phyloP scores from a whole-genome alignment of 2,888 invertebrate species.

The Caenorhabditis uteleia region DNA sequence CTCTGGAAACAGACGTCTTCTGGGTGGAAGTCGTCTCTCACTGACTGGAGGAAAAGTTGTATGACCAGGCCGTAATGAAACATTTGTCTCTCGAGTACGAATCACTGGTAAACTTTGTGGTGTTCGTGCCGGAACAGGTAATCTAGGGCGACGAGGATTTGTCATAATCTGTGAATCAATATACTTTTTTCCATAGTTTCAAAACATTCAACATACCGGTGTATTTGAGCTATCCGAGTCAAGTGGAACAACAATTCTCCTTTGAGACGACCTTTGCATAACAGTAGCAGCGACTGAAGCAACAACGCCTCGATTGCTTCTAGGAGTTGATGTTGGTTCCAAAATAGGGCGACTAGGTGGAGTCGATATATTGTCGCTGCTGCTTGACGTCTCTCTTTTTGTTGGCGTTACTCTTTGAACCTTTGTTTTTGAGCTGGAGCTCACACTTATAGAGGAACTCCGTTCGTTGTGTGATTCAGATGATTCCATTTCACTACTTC shows the following conservation, averaged over 20 bases:
- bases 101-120: slow-evolving; percentile 1
- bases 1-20: slow-evolving; percentile 19
- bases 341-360: slow-evolving; percentile 8
- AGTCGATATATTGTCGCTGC: neutral
- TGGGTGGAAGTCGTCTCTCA: slow-evolving; percentile 16
- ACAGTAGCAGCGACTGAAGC: too few relatives aligned
- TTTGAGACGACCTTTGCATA: too few relatives aligned
- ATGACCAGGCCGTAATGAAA: neutral
- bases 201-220: too few relatives aligned
- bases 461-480: slow-evolving; percentile 29
- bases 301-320: too few relatives aligned
- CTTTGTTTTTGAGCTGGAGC: slow-evolving; percentile 3
- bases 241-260: too few relatives aligned
- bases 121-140: too few relatives aligned
- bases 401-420: slow-evolving; percentile 37
- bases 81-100: slow-evolving; percentile 7
- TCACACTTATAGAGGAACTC: slow-evolving; percentile 10
- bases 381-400: slow-evolving; percentile 18
- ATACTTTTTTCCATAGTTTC: too few relatives aligned
- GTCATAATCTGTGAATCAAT: too few relatives aligned
- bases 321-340: slow-evolving; percentile 5
- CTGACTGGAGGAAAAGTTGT: neutral
- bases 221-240: too few relatives aligned
- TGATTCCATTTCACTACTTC: slow-evolving; percentile 36
- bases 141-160: too few relatives aligned